A percentile compares a stretch with the other conserved stretches of the same genome.
These are phyloP conservation scores for Cliona cf. orientalis DNA, from an alignment of 37 sponge, comb jelly and placozoan species.

Conservation along the genomic window DNA sequence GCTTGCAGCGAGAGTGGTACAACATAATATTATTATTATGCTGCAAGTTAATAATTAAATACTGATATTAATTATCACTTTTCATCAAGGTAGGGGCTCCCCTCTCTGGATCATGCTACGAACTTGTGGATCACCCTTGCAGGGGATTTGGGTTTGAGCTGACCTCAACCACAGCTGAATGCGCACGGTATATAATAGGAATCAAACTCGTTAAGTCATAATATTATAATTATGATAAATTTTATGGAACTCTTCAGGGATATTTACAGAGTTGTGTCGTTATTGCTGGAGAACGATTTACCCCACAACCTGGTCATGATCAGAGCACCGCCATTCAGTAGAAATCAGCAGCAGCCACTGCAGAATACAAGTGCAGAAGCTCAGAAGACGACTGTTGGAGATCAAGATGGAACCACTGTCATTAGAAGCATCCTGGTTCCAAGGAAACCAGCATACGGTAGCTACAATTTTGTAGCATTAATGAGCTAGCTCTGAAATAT, in stretches of 20 bases:
- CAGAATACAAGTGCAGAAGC: too few relatives aligned
- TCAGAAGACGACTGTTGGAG: too few relatives aligned
- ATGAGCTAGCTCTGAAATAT: too few relatives aligned
- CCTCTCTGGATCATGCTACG: slow-evolving; percentile 36
- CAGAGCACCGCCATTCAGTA: slow-evolving; percentile 52
- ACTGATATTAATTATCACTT: too few relatives aligned
- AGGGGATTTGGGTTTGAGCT: slow-evolving; percentile 64
- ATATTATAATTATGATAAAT: not conserved
- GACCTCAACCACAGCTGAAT: slow-evolving; percentile 4
- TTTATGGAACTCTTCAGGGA: slow-evolving; percentile 15
- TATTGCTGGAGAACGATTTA: slow-evolving; percentile 39
- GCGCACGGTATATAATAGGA: slow-evolving; percentile 32
- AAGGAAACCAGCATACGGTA: slow-evolving; percentile 67
- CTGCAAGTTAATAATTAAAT: too few relatives aligned
- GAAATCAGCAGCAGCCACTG: not conserved
- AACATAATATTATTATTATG: too few relatives aligned
- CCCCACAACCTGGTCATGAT: slow-evolving; percentile 68
- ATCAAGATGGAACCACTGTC: too few relatives aligned
- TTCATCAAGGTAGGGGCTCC: slow-evolving; percentile 40
- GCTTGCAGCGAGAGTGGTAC: slow-evolving; percentile 55
- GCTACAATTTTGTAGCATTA: not conserved
- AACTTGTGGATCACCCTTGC: slow-evolving; percentile 24
- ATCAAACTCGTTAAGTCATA: not conserved
- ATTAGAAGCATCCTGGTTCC: slow-evolving; percentile 59
- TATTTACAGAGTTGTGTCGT: slow-evolving; percentile 26